A percentile compares a stretch with the other conserved stretches of the same genome.
Conservation (phyloP, 2,888 invertebrate species). For the Nemapogon koenigi region DNA sequence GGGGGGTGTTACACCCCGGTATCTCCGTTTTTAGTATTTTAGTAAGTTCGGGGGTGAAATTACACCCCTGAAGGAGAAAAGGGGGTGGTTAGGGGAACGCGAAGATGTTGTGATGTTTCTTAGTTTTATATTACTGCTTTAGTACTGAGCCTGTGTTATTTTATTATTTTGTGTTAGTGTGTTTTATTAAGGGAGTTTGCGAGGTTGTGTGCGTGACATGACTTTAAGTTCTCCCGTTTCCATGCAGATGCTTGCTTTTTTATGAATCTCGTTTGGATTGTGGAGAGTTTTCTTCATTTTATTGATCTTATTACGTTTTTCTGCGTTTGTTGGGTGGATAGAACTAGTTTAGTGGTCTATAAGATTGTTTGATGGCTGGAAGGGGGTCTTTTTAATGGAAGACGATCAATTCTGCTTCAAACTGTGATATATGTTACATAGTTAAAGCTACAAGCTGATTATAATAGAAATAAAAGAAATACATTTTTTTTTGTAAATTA, state of each 20-base stretch:
- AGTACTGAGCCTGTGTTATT: slow-evolving; percentile 29
- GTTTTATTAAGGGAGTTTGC: slow-evolving; percentile 25
- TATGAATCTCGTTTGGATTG: slow-evolving; percentile 12
- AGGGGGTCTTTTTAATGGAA: too few relatives aligned
- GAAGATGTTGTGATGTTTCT: slow-evolving; percentile 63
- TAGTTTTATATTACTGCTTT: slow-evolving; percentile 61
- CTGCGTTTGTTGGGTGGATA: too few relatives aligned
- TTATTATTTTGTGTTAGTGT: slow-evolving; percentile 61
- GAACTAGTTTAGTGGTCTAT: too few relatives aligned
- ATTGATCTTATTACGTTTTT: slow-evolving; percentile 11
- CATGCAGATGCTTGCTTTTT: slow-evolving; percentile 15
- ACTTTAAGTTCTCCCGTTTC: slow-evolving; percentile 6
- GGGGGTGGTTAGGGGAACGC: slow-evolving; percentile 23
- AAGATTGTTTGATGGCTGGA: too few relatives aligned
- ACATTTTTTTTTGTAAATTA: too few relatives aligned
- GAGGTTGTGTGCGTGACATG: slow-evolving; percentile 16
- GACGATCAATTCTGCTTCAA: too few relatives aligned
- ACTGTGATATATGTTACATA: too few relatives aligned
- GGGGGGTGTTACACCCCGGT: slow-evolving; percentile 43
- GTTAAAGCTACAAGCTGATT: too few relatives aligned
- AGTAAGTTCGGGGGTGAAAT: slow-evolving; percentile 45
- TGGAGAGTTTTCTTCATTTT: slow-evolving; percentile 11
- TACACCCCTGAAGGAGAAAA: slow-evolving; percentile 22
- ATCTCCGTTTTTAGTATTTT: slow-evolving; percentile 67
- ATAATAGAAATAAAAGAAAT: too few relatives aligned